These are phyloP conservation scores for Prunella fulvescens DNA, from an alignment of 2,113 vertebrate species.

Conservation along the genomic window DNA sequence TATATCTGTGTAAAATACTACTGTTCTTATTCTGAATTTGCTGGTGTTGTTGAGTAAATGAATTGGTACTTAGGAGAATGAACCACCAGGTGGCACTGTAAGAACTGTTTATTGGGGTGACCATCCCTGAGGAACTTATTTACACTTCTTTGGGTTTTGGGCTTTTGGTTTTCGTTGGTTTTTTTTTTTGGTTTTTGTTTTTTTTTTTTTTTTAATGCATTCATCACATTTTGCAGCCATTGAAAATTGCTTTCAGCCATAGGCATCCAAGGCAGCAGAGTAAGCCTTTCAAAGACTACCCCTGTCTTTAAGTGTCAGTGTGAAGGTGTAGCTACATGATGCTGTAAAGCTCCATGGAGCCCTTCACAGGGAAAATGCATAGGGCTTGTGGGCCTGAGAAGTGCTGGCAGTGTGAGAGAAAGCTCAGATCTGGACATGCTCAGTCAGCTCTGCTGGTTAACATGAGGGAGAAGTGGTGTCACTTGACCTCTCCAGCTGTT, in stretches of 20 bases:
- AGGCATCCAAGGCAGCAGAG: neutral
- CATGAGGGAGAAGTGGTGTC: neutral
- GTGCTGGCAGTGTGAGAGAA: neutral
- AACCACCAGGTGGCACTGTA: conserved; percentile 69
- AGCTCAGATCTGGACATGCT: neutral
- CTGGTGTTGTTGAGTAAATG: neutral
- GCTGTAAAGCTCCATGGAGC: neutral
- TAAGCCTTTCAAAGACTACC: neutral
- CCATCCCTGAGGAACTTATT: neutral
- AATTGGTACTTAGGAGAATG: neutral
- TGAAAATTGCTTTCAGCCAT: neutral
- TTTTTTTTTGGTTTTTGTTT: neutral
- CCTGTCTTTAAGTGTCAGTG: neutral
- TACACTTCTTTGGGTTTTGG: neutral
- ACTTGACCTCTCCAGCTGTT: neutral
- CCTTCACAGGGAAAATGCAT: neutral
- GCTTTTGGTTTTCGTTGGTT: rapidly evolving
- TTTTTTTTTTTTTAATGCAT: neutral
- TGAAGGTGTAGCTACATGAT: rapidly evolving
- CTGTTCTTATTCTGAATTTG: neutral
- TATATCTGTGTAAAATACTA: neutral
- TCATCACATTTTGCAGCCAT: neutral
- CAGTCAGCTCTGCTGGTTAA: neutral
- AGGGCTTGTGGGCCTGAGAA: neutral
- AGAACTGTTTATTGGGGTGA: neutral